phyloP scores from a whole-genome alignment of 2,888 invertebrate genomes.

The Agonum fuliginosum region DNA sequence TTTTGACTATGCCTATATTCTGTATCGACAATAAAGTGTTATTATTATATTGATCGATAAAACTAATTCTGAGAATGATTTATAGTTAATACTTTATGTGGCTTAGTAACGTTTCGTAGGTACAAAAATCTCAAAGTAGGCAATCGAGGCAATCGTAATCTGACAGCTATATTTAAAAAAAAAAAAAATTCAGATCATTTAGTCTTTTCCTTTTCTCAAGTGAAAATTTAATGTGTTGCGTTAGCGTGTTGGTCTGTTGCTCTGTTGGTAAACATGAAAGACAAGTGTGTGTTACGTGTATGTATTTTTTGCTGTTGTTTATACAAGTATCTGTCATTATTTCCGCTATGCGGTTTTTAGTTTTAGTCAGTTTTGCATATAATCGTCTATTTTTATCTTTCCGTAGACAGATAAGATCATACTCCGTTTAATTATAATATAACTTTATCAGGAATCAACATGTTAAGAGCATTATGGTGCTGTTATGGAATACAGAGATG shows the following conservation, averaged over 20 bases:
- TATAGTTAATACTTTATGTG: too few species aligned
- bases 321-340: constrained; percentile 31
- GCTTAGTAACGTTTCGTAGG: too few species aligned
- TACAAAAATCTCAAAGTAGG: too few species aligned
- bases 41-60: too few species aligned
- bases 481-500: not conserved
- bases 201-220: not conserved
- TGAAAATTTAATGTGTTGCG: not conserved
- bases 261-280: too few species aligned
- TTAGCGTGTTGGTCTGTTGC: too few species aligned
- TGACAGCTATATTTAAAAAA: not conserved
- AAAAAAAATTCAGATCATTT: not conserved
- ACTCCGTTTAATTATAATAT: not conserved
- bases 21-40: too few species aligned
- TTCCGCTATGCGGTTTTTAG: constrained; percentile 39
- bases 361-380: constrained; percentile 35
- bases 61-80: too few species aligned
- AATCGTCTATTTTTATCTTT: constrained; percentile 24
- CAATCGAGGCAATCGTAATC: too few species aligned
- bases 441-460: not conserved
- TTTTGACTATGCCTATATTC: too few species aligned
- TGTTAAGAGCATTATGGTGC: too few species aligned
- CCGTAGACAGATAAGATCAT: not conserved
- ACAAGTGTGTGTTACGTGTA: constrained; percentile 10
- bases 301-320: constrained; percentile 23